Conservation (phyloP, 2,113 vertebrate genomes). For the Dromaius novaehollandiae region DNA sequence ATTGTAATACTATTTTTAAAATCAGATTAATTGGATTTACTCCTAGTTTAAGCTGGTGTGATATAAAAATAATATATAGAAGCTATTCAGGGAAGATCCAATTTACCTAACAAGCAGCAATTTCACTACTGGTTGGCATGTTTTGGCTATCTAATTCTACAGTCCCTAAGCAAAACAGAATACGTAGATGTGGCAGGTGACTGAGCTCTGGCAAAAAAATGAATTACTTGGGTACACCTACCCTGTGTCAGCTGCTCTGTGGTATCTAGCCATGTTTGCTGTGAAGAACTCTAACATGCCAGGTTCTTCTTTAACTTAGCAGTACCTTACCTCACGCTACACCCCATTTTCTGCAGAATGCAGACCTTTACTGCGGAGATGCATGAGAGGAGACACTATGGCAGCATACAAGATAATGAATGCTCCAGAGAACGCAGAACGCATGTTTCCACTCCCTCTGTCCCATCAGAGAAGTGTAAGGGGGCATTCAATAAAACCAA, state of each 20-base stretch:
- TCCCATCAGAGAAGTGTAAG: background rate
- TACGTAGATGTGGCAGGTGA: background rate
- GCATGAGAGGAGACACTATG: background rate
- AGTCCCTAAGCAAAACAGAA: background rate
- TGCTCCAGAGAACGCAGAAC: background rate
- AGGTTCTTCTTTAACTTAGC: background rate
- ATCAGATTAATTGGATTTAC: background rate
- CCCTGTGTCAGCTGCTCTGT: background rate
- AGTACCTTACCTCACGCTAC: background rate
- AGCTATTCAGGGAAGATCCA: background rate
- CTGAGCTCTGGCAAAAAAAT: background rate
- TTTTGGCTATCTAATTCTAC: background rate
- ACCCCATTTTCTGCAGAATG: background rate
- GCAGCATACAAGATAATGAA: background rate
- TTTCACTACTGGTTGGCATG: background rate
- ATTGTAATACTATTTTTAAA: background rate
- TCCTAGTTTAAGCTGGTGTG: background rate
- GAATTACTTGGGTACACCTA: background rate
- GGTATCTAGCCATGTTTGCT: background rate
- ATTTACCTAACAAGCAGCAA: background rate
- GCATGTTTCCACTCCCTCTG: background rate
- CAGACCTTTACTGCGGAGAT: background rate
- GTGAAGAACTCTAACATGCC: background rate
- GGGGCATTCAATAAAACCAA: background rate
- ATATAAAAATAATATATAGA: background rate